A percentile compares a stretch with the other conserved stretches of the same genome.
These are phyloP conservation scores for Grammomys dolichurus DNA, from an alignment of 2,113 vertebrate species.

Conservation along the genomic window DNA sequence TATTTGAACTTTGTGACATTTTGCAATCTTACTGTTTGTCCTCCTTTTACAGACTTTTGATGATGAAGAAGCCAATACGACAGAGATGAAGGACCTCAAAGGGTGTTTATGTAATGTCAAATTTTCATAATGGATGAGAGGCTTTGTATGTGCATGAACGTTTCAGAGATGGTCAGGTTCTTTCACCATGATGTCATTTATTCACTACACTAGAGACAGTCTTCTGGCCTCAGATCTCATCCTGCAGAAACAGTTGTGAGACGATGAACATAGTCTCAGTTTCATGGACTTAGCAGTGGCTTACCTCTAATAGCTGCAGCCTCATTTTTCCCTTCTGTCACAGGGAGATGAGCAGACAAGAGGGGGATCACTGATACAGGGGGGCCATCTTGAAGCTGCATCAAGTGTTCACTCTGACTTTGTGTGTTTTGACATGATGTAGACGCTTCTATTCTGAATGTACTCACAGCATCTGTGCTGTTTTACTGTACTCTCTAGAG, in stretches of 20 bases:
- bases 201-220: background rate
- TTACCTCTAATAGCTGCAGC: background rate
- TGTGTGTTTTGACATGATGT: background rate
- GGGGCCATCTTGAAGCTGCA: background rate
- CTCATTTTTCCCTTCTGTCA: background rate
- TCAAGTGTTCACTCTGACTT: background rate
- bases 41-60: background rate
- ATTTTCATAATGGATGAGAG: background rate
- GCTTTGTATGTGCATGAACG: background rate
- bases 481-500: background rate
- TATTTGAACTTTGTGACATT: background rate
- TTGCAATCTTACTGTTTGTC: background rate
- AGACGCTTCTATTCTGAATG: background rate
- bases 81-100: background rate
- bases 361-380: background rate
- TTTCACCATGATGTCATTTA: background rate
- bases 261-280: background rate
- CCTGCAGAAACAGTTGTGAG: background rate
- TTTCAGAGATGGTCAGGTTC: background rate
- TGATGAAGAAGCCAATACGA: background rate
- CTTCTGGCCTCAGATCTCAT: background rate
- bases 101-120: background rate
- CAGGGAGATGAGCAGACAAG: background rate
- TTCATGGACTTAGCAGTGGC: background rate
- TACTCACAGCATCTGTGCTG: background rate